Percentiles rank a stretch among this genome's conserved stretches.
Evolutionary conservation across 2,113 vertebrate genomes (phyloP).

Genomic region (Irena cyanogastra): DNA sequence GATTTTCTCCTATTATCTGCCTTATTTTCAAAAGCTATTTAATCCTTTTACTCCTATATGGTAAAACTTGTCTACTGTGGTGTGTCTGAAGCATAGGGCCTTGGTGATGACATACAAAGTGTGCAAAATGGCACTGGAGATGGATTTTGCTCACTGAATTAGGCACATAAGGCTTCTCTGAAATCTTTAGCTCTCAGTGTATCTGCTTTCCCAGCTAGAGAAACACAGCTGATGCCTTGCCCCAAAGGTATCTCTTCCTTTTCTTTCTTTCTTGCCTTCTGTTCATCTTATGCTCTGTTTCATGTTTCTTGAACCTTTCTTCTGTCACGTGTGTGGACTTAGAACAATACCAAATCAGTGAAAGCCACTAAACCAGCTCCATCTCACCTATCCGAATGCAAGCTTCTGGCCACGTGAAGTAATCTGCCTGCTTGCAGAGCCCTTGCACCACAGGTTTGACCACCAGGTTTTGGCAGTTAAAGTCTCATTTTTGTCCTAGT

Average conservation of each 20-base stretch:
- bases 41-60: background rate
- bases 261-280: background rate
- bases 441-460: background rate
- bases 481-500: background rate
- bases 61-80: background rate
- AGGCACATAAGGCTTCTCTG: background rate
- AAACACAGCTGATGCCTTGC: background rate
- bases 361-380: background rate
- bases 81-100: background rate
- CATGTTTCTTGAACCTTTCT: background rate
- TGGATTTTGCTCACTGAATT: background rate
- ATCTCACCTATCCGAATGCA: background rate
- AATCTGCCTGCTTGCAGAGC: background rate
- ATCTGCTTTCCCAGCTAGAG: background rate
- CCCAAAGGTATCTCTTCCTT: background rate
- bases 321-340: background rate
- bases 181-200: background rate
- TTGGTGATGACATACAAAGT: background rate
- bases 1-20: constrained; percentile 6
- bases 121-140: background rate
- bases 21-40: constrained; percentile 3
- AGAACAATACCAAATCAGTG: background rate
- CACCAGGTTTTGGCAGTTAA: background rate
- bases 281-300: background rate
- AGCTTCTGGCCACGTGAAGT: background rate